These are phyloP conservation scores for Masnerella sp. DNA, from an alignment of 2,888 invertebrate genomes.

Conservation along the genomic window DNA sequence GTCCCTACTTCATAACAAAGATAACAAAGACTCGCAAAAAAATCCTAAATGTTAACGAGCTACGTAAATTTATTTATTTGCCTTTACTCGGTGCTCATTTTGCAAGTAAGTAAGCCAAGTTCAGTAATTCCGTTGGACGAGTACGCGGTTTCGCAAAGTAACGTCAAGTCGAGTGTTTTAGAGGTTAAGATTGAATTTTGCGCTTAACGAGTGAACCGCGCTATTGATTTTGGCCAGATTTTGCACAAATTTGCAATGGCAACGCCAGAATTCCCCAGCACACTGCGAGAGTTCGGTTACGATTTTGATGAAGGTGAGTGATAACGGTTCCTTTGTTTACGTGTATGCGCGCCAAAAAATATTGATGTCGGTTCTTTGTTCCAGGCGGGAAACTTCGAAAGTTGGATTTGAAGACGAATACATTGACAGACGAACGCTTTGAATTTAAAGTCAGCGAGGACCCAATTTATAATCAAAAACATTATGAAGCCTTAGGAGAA, in stretches of 20 bases:
- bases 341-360: constrained; percentile 39
- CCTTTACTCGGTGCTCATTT: too few relatives aligned
- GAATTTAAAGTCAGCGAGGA: constrained; percentile 83
- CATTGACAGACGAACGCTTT: constrained; percentile 80
- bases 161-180: too few relatives aligned
- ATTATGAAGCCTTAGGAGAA: constrained; percentile 86
- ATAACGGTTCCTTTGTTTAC: constrained; percentile 23
- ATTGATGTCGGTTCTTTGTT: constrained; percentile 17
- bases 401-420: constrained; percentile 79
- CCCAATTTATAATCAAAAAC: constrained; percentile 82
- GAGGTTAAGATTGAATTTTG: too few relatives aligned
- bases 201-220: too few relatives aligned
- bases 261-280: constrained; percentile 70
- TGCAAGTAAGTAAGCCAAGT: too few relatives aligned
- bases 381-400: constrained; percentile 83
- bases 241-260: constrained; percentile 64
- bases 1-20: too few relatives aligned
- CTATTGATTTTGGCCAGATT: too few relatives aligned
- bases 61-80: too few relatives aligned
- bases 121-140: too few relatives aligned
- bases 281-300: constrained; percentile 80
- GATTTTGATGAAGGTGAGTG: constrained; percentile 80
- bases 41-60: too few relatives aligned
- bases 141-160: too few relatives aligned
- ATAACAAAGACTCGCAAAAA: too few relatives aligned